Base-by-base conservation (phyloP, 2,888 invertebrate genomes). In the Furcula furcula region DNA sequence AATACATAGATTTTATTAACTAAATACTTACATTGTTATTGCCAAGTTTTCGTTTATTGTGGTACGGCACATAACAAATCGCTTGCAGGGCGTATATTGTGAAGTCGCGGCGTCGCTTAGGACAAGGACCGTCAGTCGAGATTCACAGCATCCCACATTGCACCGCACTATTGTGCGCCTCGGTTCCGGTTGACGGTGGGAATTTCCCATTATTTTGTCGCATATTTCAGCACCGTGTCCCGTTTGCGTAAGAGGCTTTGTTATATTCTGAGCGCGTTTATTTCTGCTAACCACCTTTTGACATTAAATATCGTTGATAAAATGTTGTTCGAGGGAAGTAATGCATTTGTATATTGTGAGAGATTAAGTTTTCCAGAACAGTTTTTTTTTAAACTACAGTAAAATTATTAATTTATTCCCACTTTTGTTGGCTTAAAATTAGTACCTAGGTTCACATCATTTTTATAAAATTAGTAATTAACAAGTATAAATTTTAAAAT, bases 181-280 rank as follows among this genome's bases (percentile, higher is more conserved):
- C 25, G 34, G 18, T 26, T 36, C 16, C 14, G 11, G 15, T 14
- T 15, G 11, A 21, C 29, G 41, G 27, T 23, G 12, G 31, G 36
- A 36, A 30, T 42, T 43, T 37, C 35, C 29, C 30, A 43, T 53
- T 46, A 51, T 47, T 49, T 46, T 35, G 29, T 39, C 31, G 29
- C 31, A 41, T 45, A 43, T 52, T 48, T 45, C 39, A 49, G 43
- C 29, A 26, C 40, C 32, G 35, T 36, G 44, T 43, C 37, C 43
- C 43, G 49, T 56, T 52, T 50, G 31, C 39, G 21, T 42, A 58
- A 54, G 45, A 46, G 46, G 47, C 46, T 51, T 49, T 50, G 45
- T 49, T 50, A 40, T 48, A 33, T 42, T 40, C 23, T 31, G 29
- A 26, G 29, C 14, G 16, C 36, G 39, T 46, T 47, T 47, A 46